A percentile compares a stretch with the other conserved stretches of the same genome.
Conservation (phyloP, 1,140 invertebrate genomes). For the Diuraphis noxia region DNA sequence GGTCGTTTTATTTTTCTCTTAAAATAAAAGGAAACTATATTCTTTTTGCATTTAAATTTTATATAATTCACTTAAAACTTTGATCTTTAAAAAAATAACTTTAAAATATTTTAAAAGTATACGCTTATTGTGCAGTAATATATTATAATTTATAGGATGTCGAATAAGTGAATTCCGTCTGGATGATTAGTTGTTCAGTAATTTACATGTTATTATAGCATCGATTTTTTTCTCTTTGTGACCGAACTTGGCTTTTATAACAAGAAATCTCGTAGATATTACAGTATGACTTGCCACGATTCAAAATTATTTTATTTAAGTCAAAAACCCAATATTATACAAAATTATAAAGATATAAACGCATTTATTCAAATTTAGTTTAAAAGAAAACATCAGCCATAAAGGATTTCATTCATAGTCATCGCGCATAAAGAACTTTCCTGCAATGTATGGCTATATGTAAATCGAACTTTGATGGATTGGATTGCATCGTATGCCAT, state of each 20-base stretch:
- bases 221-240: not conserved
- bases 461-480: not conserved
- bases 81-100: not conserved
- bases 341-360: not conserved
- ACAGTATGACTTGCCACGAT: not conserved
- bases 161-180: not conserved
- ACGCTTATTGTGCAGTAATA: not conserved
- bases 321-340: not conserved
- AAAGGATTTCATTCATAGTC: not conserved
- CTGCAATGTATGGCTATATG: not conserved
- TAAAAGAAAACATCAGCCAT: not conserved
- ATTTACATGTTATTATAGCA: not conserved
- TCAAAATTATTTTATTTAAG: not conserved
- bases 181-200: not conserved
- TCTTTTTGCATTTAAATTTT: not conserved
- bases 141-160: constrained; percentile 1
- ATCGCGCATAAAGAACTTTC: not conserved
- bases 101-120: not conserved
- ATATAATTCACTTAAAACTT: constrained; percentile 14
- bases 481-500: not conserved
- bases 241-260: not conserved
- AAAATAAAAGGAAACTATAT: not conserved
- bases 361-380: not conserved
- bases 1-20: not conserved
- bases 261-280: not conserved